Evolutionary conservation across 1,140 invertebrate species (phyloP).

Genomic region (Heliothis subflexa): DNA sequence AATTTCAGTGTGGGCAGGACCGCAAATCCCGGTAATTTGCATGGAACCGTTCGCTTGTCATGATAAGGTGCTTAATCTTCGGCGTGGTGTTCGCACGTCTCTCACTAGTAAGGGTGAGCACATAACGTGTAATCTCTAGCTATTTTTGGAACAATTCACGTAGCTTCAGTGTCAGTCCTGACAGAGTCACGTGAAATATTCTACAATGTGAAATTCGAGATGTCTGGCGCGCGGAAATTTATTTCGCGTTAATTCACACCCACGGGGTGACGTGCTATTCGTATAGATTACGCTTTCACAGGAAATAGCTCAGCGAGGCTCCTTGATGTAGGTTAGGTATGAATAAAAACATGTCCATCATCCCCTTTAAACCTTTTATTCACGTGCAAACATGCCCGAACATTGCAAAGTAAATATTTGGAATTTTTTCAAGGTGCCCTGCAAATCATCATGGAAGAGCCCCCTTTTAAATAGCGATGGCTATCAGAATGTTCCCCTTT

Average conservation of each 20-base stretch:
- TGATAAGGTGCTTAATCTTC: constrained; percentile 49
- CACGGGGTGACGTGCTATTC: neutral
- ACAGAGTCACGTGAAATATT: constrained; percentile 33
- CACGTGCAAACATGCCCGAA: neutral
- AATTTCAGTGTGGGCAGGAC: constrained; percentile 47
- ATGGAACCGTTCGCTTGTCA: constrained; percentile 51
- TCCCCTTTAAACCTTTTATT: neutral
- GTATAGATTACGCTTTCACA: constrained; percentile 8
- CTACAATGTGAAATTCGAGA: constrained; percentile 29
- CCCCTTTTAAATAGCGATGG: neutral
- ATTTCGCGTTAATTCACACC: constrained; percentile 24
- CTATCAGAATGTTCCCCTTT: neutral
- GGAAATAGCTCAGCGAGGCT: neutral
- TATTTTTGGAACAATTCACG: constrained; percentile 23
- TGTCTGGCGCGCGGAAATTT: constrained; percentile 22
- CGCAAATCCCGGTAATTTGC: constrained; percentile 57
- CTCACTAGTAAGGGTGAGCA: constrained; percentile 20
- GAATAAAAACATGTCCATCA: constrained; percentile 10
- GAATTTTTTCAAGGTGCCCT: neutral
- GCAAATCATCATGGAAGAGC: neutral
- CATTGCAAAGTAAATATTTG: neutral
- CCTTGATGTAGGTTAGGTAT: neutral
- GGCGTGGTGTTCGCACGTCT: constrained; percentile 13
- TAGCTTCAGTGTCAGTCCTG: constrained; percentile 14
- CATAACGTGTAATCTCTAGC: constrained; percentile 13